Percentiles rank a stretch among this genome's conserved stretches.
These are phyloP conservation scores for Heterohyrax brucei DNA, from an alignment of 2,797 vertebrate species.

Conservation along the genomic window DNA sequence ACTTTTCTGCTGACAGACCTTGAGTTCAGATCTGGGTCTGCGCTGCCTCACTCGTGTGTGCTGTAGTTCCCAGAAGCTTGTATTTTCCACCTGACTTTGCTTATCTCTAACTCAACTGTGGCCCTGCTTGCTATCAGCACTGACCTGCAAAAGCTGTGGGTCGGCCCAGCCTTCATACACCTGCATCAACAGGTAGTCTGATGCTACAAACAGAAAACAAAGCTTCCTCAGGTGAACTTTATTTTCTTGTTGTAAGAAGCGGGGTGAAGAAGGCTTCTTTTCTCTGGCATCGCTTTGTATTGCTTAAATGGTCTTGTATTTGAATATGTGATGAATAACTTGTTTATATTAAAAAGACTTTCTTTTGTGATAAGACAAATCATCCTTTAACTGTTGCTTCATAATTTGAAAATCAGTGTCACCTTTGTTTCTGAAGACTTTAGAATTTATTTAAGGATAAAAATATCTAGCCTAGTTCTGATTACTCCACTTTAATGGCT, in stretches of 20 bases:
- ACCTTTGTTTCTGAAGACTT: background rate
- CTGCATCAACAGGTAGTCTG: slow-evolving; percentile 58
- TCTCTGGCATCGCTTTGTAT: slow-evolving; percentile 54
- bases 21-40: slow-evolving; percentile 23
- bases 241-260: slow-evolving; percentile 63
- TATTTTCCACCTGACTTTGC: slow-evolving; percentile 15
- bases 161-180: slow-evolving; percentile 59
- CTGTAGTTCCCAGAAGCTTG: background rate
- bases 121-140: slow-evolving; percentile 64
- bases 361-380: background rate
- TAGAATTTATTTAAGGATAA: background rate
- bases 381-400: background rate
- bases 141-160: background rate
- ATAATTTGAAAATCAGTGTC: background rate
- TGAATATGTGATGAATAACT: background rate
- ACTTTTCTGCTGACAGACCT: background rate
- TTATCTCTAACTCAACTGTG: slow-evolving; percentile 63
- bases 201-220: slow-evolving; percentile 73
- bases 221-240: slow-evolving; percentile 71
- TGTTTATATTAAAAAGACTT: background rate
- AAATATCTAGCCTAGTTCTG: background rate
- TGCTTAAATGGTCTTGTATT: slow-evolving; percentile 47
- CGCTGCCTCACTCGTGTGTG: background rate
- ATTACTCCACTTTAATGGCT: background rate
- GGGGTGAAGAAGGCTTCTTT: slow-evolving; percentile 71